These are phyloP conservation scores for Hormaphis cornu DNA, from an alignment of 1,140 invertebrate species.

Conservation along the genomic window DNA sequence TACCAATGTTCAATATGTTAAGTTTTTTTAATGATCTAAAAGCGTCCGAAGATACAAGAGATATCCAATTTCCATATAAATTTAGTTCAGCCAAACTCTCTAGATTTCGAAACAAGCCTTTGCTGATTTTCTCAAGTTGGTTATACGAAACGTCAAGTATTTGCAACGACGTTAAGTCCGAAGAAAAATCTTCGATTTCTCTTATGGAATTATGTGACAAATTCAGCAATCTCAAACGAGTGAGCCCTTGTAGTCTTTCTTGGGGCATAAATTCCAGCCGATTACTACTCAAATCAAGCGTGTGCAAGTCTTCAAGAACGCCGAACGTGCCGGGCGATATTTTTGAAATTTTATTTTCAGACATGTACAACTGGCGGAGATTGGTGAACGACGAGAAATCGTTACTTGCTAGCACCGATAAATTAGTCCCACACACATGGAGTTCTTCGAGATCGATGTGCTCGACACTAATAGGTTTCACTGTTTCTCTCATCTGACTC, in stretches of 20 bases:
- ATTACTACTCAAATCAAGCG: constrained; percentile 72
- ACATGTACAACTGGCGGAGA: constrained; percentile 62
- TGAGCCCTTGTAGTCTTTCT: constrained; percentile 70
- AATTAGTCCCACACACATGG: constrained; percentile 69
- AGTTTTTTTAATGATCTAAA: constrained; percentile 72
- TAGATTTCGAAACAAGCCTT: constrained; percentile 63
- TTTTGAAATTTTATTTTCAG: constrained; percentile 63
- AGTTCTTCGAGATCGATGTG: constrained; percentile 56
- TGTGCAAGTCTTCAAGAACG: constrained; percentile 61
- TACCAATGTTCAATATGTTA: constrained; percentile 67
- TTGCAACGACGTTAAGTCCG: constrained; percentile 64
- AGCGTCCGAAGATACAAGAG: constrained; percentile 62
- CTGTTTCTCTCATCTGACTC: constrained; percentile 55
- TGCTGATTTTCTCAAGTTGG: constrained; percentile 65
- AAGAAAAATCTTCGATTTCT: constrained; percentile 72
- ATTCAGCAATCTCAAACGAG: constrained; percentile 62
- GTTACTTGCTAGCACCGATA: constrained; percentile 73
- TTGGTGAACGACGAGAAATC: constrained; percentile 80
- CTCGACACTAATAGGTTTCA: constrained; percentile 41
- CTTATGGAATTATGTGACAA: constrained; percentile 71
- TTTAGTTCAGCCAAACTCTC: constrained; percentile 63
- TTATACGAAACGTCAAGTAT: constrained; percentile 74
- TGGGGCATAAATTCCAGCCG: constrained; percentile 73
- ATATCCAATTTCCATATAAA: constrained; percentile 73
- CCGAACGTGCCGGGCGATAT: constrained; percentile 78